These are phyloP conservation scores for Pedicia rivosa DNA, from an alignment of 2,888 invertebrate species.

Conservation along the genomic window DNA sequence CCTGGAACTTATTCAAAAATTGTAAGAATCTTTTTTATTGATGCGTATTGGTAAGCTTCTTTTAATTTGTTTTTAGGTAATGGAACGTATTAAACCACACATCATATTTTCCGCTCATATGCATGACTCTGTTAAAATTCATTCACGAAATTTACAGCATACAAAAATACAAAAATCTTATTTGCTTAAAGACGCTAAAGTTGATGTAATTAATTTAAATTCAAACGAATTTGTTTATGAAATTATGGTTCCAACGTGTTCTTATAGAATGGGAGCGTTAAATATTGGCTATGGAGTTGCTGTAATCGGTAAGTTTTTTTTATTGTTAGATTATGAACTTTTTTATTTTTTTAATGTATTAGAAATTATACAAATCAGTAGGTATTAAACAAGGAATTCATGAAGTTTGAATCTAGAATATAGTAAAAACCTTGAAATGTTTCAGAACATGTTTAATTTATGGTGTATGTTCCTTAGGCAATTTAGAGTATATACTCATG, in stretches of 20 bases:
- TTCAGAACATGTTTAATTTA: no score
- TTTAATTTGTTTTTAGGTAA: constrained; percentile 31
- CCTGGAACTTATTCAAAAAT: constrained; percentile 31
- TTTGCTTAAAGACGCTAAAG: neutral
- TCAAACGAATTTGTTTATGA: constrained; percentile 32
- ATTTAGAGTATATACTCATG: no score
- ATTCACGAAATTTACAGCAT: neutral
- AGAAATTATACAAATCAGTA: neutral
- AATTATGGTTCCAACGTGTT: constrained; percentile 84
- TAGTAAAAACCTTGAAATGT: no score
- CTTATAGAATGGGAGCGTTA: constrained; percentile 86
- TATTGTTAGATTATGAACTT: no score
- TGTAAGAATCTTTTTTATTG: constrained; percentile 15
- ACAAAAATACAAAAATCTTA: constrained; percentile 9
- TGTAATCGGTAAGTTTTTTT: constrained; percentile 48
- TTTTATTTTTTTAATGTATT: neutral
- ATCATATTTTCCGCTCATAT: constrained; percentile 54
- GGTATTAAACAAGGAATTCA: no score
- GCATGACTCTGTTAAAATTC: constrained; percentile 29
- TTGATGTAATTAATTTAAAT: neutral
- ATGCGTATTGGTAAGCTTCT: constrained; percentile 6
- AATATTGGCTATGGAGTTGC: constrained; percentile 78
- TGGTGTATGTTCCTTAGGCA: no score
- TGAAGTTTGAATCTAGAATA: no score
- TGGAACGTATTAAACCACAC: constrained; percentile 47